Percentiles rank a stretch among this genome's conserved stretches.
Evolutionary conservation across 2,888 invertebrate genomes (phyloP).

Genomic region (Muscina levida): DNA sequence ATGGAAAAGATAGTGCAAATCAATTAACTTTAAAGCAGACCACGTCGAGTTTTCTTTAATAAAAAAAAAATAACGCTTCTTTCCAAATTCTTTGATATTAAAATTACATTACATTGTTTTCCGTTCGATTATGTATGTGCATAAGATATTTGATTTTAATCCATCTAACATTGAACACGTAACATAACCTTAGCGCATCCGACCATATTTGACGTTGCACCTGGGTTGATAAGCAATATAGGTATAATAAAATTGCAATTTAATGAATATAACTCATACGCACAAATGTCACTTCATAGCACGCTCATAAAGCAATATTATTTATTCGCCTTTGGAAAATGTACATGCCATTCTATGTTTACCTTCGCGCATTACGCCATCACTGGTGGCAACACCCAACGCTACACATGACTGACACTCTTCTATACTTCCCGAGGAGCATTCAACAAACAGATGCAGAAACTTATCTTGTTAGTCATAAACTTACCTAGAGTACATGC

Average conservation of each 20-base stretch:
- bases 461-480: slow-evolving; percentile 32
- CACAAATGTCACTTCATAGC: background rate
- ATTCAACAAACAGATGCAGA: background rate
- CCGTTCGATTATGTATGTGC: too few relatives aligned
- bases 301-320: slow-evolving; percentile 10
- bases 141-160: too few relatives aligned
- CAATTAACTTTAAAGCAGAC: too few relatives aligned
- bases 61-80: too few relatives aligned
- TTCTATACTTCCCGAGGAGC: background rate
- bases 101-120: too few relatives aligned
- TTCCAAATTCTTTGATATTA: too few relatives aligned
- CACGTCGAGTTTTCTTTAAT: too few relatives aligned
- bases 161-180: too few relatives aligned
- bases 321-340: slow-evolving; percentile 15
- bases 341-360: slow-evolving; percentile 18
- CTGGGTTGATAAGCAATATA: too few relatives aligned
- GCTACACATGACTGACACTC: slow-evolving; percentile 19
- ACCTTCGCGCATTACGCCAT: background rate
- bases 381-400: background rate
- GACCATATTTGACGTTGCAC: too few relatives aligned
- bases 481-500: slow-evolving; percentile 20
- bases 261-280: slow-evolving; percentile 26
- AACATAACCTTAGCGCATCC: too few relatives aligned
- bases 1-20: too few relatives aligned
- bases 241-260: background rate